These are phyloP conservation scores for Syngnathus floridae DNA, from an alignment of 2,113 vertebrate genomes.

Conservation along the genomic window DNA sequence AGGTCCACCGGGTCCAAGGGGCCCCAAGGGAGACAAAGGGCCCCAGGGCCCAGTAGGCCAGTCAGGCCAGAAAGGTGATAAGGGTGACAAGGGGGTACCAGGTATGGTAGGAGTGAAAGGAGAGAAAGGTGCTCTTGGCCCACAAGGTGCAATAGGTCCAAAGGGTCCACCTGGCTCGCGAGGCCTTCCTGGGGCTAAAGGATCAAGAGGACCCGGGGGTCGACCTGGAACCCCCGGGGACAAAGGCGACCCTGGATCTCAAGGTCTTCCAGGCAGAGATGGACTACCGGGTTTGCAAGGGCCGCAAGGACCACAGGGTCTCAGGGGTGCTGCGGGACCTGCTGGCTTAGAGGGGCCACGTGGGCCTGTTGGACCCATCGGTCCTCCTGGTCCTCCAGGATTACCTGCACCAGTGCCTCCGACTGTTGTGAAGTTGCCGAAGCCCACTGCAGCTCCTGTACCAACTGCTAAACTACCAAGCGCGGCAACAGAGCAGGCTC, in stretches of 20 bases:
- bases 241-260: constrained; percentile 81
- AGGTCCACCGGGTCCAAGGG: constrained; percentile 95
- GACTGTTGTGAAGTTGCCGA: constrained; percentile 7
- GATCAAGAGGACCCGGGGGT: constrained; percentile 84
- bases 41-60: constrained; percentile 81
- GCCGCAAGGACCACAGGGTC: constrained; percentile 78
- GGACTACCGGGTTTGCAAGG: constrained; percentile 79
- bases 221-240: constrained; percentile 83
- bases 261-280: constrained; percentile 79
- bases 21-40: constrained; percentile 87
- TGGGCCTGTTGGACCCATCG: constrained; percentile 80
- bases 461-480: constrained; percentile 23
- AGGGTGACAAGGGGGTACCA: constrained; percentile 83
- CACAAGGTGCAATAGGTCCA: constrained; percentile 76
- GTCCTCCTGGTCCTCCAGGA: constrained; percentile 79
- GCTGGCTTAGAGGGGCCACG: constrained; percentile 78
- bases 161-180: constrained; percentile 80
- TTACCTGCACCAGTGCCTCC: constrained; percentile 50
- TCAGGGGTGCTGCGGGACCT: constrained; percentile 77
- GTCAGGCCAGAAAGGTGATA: constrained; percentile 84
- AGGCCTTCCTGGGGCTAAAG: constrained; percentile 83
- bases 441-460: constrained; percentile 27
- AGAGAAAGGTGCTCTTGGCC: constrained; percentile 81
- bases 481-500: constrained; percentile 38
- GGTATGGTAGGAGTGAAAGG: constrained; percentile 80